Percentiles rank a stretch among this genome's conserved stretches.
phyloP scores from a whole-genome alignment of 2,888 invertebrate genomes.

The Leucania comma region DNA sequence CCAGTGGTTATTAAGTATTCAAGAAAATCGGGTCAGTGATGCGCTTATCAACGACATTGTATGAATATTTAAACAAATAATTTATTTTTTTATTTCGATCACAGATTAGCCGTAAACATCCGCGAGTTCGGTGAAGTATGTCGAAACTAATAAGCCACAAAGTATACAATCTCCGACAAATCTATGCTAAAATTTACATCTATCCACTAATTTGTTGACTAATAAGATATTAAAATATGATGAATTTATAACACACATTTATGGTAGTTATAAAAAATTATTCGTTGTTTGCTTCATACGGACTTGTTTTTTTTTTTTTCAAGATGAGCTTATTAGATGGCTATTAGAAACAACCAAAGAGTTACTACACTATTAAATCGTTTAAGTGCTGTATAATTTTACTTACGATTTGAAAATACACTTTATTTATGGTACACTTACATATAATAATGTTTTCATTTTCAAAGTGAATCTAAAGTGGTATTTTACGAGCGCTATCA shows the following conservation, averaged over 20 bases:
- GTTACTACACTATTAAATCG: background rate
- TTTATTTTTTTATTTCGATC: conserved; percentile 41
- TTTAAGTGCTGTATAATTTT: background rate
- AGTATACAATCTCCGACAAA: conserved; percentile 31
- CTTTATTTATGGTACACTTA: background rate
- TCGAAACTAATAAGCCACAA: conserved; percentile 47
- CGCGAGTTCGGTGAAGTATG: conserved; percentile 34
- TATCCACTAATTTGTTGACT: conserved; percentile 46
- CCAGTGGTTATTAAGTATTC: conserved; percentile 49
- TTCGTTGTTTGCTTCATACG: conserved; percentile 40
- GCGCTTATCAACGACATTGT: conserved; percentile 31
- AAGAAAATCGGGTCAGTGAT: conserved; percentile 57
- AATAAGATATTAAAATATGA: conserved; percentile 41
- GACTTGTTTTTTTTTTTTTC: conserved; percentile 20
- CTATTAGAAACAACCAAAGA: background rate
- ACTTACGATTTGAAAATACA: background rate
- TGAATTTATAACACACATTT: conserved; percentile 24
- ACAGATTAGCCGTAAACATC: conserved; percentile 38
- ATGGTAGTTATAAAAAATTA: conserved; percentile 21
- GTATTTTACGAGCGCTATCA: background rate
- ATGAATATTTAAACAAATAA: conserved; percentile 52
- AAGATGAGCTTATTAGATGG: background rate
- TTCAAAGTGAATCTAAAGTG: background rate
- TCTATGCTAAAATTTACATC: conserved; percentile 64
- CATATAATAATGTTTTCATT: conserved; percentile 9